Evolutionary conservation across 2,888 invertebrate species (phyloP), one percentile per base, ranked within the genome.

Genomic region (Epirrhoe tristata): DNA sequence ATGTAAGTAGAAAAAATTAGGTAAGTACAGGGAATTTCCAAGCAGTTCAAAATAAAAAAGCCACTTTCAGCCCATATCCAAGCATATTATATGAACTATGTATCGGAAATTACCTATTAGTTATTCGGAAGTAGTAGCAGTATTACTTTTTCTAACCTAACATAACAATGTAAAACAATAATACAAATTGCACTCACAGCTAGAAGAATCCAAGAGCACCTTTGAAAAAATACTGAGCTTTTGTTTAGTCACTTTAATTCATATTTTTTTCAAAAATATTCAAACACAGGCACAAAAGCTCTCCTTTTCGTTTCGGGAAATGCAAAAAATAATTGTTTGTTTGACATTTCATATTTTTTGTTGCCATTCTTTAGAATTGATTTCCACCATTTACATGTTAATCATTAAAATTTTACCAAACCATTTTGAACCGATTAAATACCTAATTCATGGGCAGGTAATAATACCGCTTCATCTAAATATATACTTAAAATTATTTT

Each of bases 81-180:
- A 91, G 91, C 91, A 76, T 81, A 80, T 2, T 24, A 80, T 74
- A 72, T 43, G 80, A 84, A 82, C 77, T 82, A 51, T 17, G 16
- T 52, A 84, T 83, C 76, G 76, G 79, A 84, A 84, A 74, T 58
- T 58, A n/a, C n/a, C n/a, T n/a, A 83, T 63, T 63, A 58, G 84
- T 88, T 59, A 63, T 14, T 59, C 83, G 90, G 86, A 89, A n/a
- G n/a, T n/a, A n/a, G n/a, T 90, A 90, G 92, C 92, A 84, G 79
- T 87, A 88, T 82, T 84, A 86, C 85, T 89, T 84, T 81, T 88
- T 90, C 90, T 93, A 93, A 93, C 93, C 92, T 93, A 90, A 86
- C 82, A 85, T 81, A 78, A 82, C 80, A 83, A 54, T 74, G 74
- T 69, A 81, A 78, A 73, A 58, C 75, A 63, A 68, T 72, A 69